Evolutionary conservation across 1,140 invertebrate genomes (phyloP), one percentile per base, ranked within the genome.

Genomic region (Cecropterus lyciades): DNA sequence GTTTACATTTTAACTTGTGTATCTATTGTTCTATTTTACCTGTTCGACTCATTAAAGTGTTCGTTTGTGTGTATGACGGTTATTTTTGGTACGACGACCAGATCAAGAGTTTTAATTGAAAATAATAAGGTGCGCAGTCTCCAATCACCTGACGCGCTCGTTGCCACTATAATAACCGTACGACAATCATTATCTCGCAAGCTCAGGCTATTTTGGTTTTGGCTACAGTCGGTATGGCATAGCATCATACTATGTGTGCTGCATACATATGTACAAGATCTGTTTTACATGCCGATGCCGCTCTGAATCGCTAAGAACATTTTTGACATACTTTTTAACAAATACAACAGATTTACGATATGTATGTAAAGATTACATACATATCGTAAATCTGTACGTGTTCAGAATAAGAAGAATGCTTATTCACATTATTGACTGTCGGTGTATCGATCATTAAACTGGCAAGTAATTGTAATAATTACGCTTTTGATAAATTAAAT

Each of bases 191-290:
- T 75, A 84, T 82, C 75, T 80, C 74, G 69, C 76, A 77, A 75
- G 85, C 82, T 82, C 70, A 70, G 45, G 76, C 83, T 89, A 89
- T 89, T 89, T 89, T 73, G 67, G 84, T 84, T 79, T 85, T 86
- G 86, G 86, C 85, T 74, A 74, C 64, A 60, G 68, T 62, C 65
- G 57, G 57, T 27, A 62, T 62, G 30, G 57, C 57, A 51, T 51
- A 37, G 33, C 11, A 60, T 27, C 7, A 60, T 27, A 33, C 14
- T 17, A 62, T 40, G 57, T 37, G 46, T 49, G 46, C 10, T 51
- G 15, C 16, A 59, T 37, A 10, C 24, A 48, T 20, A 48, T 24
- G 37, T 33, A 55, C 20, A 13, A 9, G 17, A 16, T 57, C 4
- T 45, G 17, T 55, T 0, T 3, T 11, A 45, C 13, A 16, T 59